Evolutionary conservation across 92 coral and sea anemone genomes (phyloP).

Genomic region (Actinernus sp.): DNA sequence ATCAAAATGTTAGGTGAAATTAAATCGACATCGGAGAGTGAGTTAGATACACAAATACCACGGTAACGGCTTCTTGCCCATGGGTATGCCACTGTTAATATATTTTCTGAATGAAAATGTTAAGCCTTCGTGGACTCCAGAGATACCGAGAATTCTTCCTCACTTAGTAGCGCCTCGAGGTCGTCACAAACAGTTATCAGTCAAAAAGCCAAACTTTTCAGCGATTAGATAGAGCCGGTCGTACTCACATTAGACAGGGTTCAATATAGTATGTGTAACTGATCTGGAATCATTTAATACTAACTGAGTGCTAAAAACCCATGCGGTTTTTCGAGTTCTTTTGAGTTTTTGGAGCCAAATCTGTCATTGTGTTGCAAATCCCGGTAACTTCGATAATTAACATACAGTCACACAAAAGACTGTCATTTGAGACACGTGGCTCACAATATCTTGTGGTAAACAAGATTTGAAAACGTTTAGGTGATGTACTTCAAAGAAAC

Average conservation of each 20-base stretch:
- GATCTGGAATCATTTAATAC: too few species aligned
- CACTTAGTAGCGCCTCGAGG: background rate
- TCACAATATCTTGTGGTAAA: constrained; percentile 66
- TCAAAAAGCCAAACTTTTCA: too few species aligned
- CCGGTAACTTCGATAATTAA: constrained; percentile 72
- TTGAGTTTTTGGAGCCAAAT: constrained; percentile 62
- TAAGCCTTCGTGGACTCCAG: background rate
- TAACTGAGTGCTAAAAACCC: too few species aligned
- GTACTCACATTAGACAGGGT: too few species aligned
- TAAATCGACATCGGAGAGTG: background rate
- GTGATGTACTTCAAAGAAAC: constrained; percentile 53
- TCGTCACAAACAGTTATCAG: background rate
- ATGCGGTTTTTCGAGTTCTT: too few species aligned
- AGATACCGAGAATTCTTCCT: constrained; percentile 9
- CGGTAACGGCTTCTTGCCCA: constrained; percentile 9
- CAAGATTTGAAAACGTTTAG: constrained; percentile 66
- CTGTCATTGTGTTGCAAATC: constrained; percentile 81
- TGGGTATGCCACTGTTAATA: background rate
- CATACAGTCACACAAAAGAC: constrained; percentile 86
- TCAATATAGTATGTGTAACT: too few species aligned
- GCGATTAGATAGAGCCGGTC: too few species aligned
- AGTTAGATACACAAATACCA: constrained; percentile 9
- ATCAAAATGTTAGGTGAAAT: too few species aligned
- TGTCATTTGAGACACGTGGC: constrained; percentile 98
- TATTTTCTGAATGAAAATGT: background rate